Conservation (phyloP, 1,140 invertebrate genomes). For the Drosophila fuyamai region DNA sequence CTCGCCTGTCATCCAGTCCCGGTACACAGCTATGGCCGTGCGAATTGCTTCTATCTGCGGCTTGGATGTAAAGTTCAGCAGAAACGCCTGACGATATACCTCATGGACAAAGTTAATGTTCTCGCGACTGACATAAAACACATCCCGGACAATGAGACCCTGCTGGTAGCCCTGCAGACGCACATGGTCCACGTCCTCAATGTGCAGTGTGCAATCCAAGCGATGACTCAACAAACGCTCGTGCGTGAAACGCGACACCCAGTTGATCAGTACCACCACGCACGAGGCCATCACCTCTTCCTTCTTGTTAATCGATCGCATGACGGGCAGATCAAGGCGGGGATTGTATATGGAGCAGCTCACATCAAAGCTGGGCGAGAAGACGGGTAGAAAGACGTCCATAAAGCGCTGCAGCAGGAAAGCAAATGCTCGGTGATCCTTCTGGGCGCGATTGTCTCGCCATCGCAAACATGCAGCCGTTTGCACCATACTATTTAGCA, state of each 20-base stretch:
- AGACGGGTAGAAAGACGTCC: constrained; percentile 94
- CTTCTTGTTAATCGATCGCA: constrained; percentile 86
- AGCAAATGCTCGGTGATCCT: constrained; percentile 92
- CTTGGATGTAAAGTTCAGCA: constrained; percentile 91
- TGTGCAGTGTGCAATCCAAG: constrained; percentile 84
- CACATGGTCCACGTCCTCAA: constrained; percentile 83
- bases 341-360: constrained; percentile 95
- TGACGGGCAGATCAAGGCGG: constrained; percentile 89
- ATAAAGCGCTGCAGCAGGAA: constrained; percentile 98
- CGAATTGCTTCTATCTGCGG: constrained; percentile 93
- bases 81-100: constrained; percentile 96
- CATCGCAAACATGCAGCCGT: constrained; percentile 95
- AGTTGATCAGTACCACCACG: constrained; percentile 94
- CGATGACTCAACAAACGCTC: constrained; percentile 85
- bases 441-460: constrained; percentile 92
- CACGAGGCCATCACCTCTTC: constrained; percentile 90
- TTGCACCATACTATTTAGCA: constrained; percentile 96
- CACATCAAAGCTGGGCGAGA: constrained; percentile 95
- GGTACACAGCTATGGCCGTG: constrained; percentile 96
- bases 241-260: constrained; percentile 94
- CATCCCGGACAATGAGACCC: constrained; percentile 90
- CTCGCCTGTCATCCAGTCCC: constrained; percentile 95
- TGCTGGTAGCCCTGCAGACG: constrained; percentile 77
- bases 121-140: constrained; percentile 94
- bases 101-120: constrained; percentile 98